A percentile compares a stretch with the other conserved stretches of the same genome.
phyloP scores from a whole-genome alignment of 2,888 invertebrate species.

The Eupsilia transversa region DNA sequence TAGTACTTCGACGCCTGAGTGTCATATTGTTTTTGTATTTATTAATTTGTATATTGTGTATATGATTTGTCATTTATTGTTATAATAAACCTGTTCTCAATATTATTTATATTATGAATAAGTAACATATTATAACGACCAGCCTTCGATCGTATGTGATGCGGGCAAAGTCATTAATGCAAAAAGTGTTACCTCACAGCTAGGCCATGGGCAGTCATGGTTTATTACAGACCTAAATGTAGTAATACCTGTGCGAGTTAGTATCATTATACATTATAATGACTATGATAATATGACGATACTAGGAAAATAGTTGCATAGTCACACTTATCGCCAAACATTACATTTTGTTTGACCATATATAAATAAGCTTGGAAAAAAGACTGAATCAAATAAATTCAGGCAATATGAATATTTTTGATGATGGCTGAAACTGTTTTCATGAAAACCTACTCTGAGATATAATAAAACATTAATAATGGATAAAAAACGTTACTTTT shows the following conservation, averaged over 20 bases:
- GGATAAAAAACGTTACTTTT: conserved; percentile 9
- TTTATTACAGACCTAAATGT: conserved; percentile 48
- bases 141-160: conserved; percentile 59
- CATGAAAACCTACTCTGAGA: conserved; percentile 2
- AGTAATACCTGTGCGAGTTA: conserved; percentile 27
- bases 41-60: too few species aligned
- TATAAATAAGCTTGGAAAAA: not conserved
- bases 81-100: too few species aligned
- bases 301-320: conserved; percentile 4
- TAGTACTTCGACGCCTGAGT: too few species aligned
- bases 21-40: too few species aligned
- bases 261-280: conserved; percentile 39
- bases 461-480: conserved; percentile 24
- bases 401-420: not conserved
- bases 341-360: not conserved
- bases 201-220: conserved; percentile 59
- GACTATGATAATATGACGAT: conserved; percentile 24
- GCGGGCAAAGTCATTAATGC: conserved; percentile 47
- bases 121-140: conserved; percentile 15
- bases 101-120: not conserved
- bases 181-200: conserved; percentile 48
- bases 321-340: not conserved
- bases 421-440: not conserved
- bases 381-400: not conserved
- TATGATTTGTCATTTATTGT: too few species aligned